These are phyloP conservation scores for Amphipoea lucens DNA, from an alignment of 2,888 invertebrate genomes.

Conservation along the genomic window DNA sequence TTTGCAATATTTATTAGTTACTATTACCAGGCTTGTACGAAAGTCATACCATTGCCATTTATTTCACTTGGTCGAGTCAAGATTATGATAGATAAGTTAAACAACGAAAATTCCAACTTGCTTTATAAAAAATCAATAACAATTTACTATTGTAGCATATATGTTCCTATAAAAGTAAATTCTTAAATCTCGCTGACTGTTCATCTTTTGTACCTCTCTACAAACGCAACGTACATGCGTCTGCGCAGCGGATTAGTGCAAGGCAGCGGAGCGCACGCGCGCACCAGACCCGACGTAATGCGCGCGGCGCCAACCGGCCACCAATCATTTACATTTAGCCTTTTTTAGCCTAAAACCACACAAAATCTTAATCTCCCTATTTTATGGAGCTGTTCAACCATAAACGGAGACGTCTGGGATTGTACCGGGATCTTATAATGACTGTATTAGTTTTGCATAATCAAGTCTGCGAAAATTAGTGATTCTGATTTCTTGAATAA, in stretches of 20 bases:
- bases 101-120: neutral
- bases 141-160: neutral
- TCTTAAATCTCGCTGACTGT: conserved; percentile 37
- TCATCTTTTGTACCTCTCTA: conserved; percentile 38
- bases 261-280: conserved; percentile 84
- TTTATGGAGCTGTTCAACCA: conserved; percentile 39
- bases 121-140: neutral
- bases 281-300: conserved; percentile 87
- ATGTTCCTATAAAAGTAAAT: neutral
- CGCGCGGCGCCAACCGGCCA: conserved; percentile 79
- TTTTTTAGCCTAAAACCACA: conserved; percentile 55
- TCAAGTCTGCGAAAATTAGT: conserved; percentile 8
- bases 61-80: neutral
- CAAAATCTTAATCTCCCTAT: conserved; percentile 42
- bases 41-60: no score
- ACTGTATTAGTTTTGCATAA: conserved; percentile 43
- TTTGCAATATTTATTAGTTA: neutral
- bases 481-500: conserved; percentile 15
- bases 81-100: neutral
- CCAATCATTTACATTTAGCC: conserved; percentile 53
- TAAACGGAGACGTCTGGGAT: conserved; percentile 21
- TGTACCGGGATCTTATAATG: conserved; percentile 14
- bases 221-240: conserved; percentile 60
- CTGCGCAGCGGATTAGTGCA: conserved; percentile 77
- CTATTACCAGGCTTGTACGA: no score